phyloP scores from a whole-genome alignment of 2,113 vertebrate genomes.

The Periophthalmus modestus region DNA sequence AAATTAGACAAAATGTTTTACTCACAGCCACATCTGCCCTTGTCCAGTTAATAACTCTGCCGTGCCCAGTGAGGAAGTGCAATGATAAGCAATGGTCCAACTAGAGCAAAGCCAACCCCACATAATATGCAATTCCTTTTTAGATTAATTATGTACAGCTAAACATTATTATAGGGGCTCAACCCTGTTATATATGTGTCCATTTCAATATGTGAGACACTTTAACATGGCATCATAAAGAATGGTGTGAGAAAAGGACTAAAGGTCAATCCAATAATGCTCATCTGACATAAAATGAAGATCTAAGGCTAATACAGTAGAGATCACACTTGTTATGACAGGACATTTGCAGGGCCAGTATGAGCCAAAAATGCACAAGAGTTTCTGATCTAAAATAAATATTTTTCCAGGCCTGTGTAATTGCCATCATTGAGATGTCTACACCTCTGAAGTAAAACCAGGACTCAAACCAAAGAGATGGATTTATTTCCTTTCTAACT shows the following conservation, averaged over 20 bases:
- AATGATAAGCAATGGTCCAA: no score
- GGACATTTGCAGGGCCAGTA: background rate
- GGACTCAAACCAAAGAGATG: background rate
- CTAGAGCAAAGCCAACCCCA: no score
- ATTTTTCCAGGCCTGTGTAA: background rate
- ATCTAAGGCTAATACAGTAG: constrained; percentile 18
- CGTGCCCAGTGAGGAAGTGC: no score
- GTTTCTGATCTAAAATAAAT: background rate
- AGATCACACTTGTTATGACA: constrained; percentile 1
- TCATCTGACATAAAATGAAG: constrained; percentile 13
- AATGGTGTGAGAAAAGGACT: constrained; percentile 11
- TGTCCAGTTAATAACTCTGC: no score
- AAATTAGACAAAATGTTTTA: no score
- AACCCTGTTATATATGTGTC: background rate
- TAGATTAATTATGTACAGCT: background rate
- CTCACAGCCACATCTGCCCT: no score
- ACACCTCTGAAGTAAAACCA: background rate
- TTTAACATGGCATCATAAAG: background rate
- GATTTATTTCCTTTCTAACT: background rate
- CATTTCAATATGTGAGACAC: background rate
- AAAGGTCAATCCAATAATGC: constrained; percentile 36
- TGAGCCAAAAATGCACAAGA: background rate
- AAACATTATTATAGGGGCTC: background rate
- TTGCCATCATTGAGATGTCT: background rate
- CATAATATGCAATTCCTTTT: no score